Evolutionary conservation across 2,888 invertebrate genomes (phyloP).

Genomic region (Odontomyia ornata): DNA sequence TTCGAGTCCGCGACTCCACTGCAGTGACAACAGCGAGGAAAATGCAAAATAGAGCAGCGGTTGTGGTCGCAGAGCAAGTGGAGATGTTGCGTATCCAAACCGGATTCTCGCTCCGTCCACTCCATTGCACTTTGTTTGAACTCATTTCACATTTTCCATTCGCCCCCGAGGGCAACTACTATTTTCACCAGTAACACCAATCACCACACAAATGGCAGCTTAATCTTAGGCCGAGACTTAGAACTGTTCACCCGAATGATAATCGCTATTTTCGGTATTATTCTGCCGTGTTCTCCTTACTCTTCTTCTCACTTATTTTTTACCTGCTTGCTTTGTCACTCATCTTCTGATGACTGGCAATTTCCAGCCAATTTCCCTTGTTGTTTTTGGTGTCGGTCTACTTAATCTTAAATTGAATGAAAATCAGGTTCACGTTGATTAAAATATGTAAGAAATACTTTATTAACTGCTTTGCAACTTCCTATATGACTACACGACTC

Average conservation of each 20-base stretch:
- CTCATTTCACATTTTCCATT: neutral
- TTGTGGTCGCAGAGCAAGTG: neutral
- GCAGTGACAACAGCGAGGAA: neutral
- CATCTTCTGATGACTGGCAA: too few relatives aligned
- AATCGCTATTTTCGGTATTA: too few relatives aligned
- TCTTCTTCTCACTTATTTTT: too few relatives aligned
- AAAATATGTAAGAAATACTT: too few relatives aligned
- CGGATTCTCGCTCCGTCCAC: slow-evolving; percentile 6
- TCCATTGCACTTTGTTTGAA: slow-evolving; percentile 2
- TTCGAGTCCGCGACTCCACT: neutral
- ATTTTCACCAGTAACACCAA: neutral
- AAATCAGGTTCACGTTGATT: too few relatives aligned
- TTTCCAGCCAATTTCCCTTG: too few relatives aligned
- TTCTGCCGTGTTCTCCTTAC: too few relatives aligned
- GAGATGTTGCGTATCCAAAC: neutral
- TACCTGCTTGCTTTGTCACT: too few relatives aligned
- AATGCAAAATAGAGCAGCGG: slow-evolving; percentile 17
- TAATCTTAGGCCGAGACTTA: neutral
- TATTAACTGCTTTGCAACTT: too few relatives aligned
- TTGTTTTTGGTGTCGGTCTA: too few relatives aligned
- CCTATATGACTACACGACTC: too few relatives aligned
- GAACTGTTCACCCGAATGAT: slow-evolving; percentile 12
- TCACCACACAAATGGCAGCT: neutral
- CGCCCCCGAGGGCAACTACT: neutral
- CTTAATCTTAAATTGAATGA: too few relatives aligned